phyloP scores from a whole-genome alignment of 2,888 invertebrate species.

The Rhagonycha fulva region DNA sequence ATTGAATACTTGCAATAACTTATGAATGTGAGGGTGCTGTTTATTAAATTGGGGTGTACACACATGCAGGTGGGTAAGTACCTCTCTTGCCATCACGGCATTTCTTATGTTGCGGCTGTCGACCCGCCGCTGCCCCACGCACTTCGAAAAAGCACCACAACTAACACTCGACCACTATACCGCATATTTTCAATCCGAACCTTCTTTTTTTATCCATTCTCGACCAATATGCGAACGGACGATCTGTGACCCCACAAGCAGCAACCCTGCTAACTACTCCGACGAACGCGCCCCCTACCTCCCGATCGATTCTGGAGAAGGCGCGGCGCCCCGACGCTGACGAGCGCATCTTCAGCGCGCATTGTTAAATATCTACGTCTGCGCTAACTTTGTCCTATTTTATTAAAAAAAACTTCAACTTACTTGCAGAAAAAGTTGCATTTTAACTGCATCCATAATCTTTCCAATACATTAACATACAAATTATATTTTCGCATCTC shows the following conservation, averaged over 20 bases:
- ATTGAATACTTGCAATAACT: background rate
- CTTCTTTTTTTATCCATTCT: slow-evolving; percentile 53
- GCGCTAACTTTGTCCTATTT: slow-evolving; percentile 31
- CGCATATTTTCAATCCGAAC: slow-evolving; percentile 47
- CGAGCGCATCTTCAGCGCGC: slow-evolving; percentile 34
- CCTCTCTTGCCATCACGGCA: slow-evolving; percentile 77
- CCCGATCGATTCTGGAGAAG: slow-evolving; percentile 51
- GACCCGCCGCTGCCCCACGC: slow-evolving; percentile 47
- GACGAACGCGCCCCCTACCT: slow-evolving; percentile 48
- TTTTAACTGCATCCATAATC: slow-evolving; percentile 18
- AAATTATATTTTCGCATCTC: background rate
- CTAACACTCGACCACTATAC: slow-evolving; percentile 46
- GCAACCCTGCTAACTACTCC: slow-evolving; percentile 53
- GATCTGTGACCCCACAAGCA: slow-evolving; percentile 51
- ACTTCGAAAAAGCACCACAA: slow-evolving; percentile 42
- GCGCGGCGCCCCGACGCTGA: slow-evolving; percentile 49
- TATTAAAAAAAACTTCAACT: slow-evolving; percentile 22
- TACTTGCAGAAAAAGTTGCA: slow-evolving; percentile 29
- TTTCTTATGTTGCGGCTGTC: slow-evolving; percentile 63
- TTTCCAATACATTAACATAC: background rate
- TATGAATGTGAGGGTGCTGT: slow-evolving; percentile 3
- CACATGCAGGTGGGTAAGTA: slow-evolving; percentile 47
- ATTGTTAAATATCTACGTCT: slow-evolving; percentile 27
- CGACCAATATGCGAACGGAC: slow-evolving; percentile 48
- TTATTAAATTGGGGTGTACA: slow-evolving; percentile 31